Evolutionary conservation across 2,888 invertebrate genomes (phyloP), one percentile per base, ranked within the genome.

Genomic region (Diploptera punctata): DNA sequence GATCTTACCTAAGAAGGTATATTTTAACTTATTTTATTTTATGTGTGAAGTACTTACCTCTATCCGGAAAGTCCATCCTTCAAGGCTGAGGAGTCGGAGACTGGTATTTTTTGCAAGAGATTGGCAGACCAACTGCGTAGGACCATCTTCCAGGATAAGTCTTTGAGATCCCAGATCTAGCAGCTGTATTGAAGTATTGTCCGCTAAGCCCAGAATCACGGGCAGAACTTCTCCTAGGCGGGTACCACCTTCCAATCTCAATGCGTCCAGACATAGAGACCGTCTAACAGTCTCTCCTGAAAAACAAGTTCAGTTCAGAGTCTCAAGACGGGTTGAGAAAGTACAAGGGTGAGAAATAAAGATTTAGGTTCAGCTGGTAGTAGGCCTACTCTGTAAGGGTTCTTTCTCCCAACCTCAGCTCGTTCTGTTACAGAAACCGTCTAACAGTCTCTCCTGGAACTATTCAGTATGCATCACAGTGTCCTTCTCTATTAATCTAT

Each of bases 61-160:
- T 77, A 87, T 83, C 77, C 86, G 82, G 76, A 87, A 86, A 54
- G 85, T 86, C 87, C 87, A 87, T 74, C 87, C 87, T 76, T 86
- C 86, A 74, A 87, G 81, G 76, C 85, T 85, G 65, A 87, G 82
- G 21, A 87, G 80, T 49, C 85, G 80, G 3, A 87, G 81, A 3
- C 85, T 85, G 2, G 79, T 79, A 77, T 85, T 85, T 75, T 84
- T 82, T 18, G 83, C 81, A 19, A 86, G 80, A n/a, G 84, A 83
- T 74, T 84, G 83, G 74, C 84, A 83, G 2, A 84, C 81, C 7
- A 85, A 79, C 74, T 85, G 82, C 13, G 85, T 83, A 54, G 83
- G 83, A 33, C 83, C 82, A 79, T 87, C 87, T 72, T 86, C 86
- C 72, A 87, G 80, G 29, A 84, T 84, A 49, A 87, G 80, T 71